Evolutionary conservation across 2,888 invertebrate genomes (phyloP).

Genomic region (Podabrus alpinus): DNA sequence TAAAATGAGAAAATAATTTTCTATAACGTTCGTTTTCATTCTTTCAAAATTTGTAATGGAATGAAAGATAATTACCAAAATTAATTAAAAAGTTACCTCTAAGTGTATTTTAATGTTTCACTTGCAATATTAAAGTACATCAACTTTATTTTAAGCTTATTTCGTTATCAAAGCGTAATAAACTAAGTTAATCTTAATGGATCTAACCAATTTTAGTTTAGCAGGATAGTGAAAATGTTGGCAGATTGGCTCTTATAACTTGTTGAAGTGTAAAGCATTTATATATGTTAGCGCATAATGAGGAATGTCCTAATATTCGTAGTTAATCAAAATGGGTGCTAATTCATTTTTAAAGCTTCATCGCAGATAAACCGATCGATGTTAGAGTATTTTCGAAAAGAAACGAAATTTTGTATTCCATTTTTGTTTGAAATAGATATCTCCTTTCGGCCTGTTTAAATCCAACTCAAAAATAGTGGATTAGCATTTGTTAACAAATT

Average conservation of each 20-base stretch:
- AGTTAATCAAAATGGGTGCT: neutral
- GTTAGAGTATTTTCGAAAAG: neutral
- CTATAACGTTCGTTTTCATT: neutral
- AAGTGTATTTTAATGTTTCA: constrained; percentile 33
- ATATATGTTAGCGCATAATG: neutral
- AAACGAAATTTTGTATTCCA: neutral
- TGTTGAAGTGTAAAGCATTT: constrained; percentile 11
- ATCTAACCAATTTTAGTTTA: constrained; percentile 25
- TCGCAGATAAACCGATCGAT: neutral
- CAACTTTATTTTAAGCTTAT: constrained; percentile 31
- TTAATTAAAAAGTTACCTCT: constrained; percentile 29
- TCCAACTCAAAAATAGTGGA: neutral
- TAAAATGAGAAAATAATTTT: neutral
- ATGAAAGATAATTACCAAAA: constrained; percentile 24
- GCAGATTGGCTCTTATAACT: constrained; percentile 12
- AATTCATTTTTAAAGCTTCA: neutral
- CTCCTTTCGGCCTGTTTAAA: neutral
- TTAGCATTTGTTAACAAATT: neutral
- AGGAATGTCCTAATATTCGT: neutral
- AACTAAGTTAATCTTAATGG: constrained; percentile 27
- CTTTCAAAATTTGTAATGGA: neutral
- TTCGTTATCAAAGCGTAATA: constrained; percentile 29
- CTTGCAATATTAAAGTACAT: constrained; percentile 27
- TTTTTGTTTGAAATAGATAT: neutral
- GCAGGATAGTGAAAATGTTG: constrained; percentile 6